These are phyloP conservation scores for Chanos chanos DNA, from an alignment of 2,797 vertebrate species.

Conservation along the genomic window DNA sequence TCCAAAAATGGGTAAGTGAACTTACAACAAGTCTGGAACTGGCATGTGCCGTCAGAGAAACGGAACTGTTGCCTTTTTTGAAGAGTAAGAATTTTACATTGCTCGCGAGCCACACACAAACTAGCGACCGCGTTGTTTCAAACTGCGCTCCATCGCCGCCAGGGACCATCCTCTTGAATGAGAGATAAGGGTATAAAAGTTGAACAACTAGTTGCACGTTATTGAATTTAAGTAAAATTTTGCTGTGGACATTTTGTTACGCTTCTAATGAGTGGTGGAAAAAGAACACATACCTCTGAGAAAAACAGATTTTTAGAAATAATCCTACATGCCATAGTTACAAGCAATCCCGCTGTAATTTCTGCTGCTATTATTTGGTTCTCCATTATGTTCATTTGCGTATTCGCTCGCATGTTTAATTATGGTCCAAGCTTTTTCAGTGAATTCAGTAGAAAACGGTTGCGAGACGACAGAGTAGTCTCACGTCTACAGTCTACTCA, in stretches of 20 bases:
- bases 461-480: not conserved
- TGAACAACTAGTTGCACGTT: not conserved
- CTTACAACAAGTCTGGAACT: conserved; percentile 31
- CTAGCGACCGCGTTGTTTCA: conserved; percentile 23
- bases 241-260: not conserved
- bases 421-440: not conserved
- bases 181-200: no score
- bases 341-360: conserved; percentile 9
- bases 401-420: conserved; percentile 1
- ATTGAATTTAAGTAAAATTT: not conserved
- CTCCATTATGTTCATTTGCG: not conserved
- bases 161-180: not conserved
- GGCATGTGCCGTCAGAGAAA: conserved; percentile 15
- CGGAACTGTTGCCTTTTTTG: conserved; percentile 9
- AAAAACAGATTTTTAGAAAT: conserved; percentile 13
- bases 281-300: conserved; percentile 5
- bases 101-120: conserved; percentile 39
- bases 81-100: conserved; percentile 38
- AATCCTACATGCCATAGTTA: conserved; percentile 8
- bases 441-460: no score
- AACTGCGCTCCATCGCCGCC: not conserved
- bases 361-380: conserved; percentile 33
- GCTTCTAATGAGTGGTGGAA: not conserved
- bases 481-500: not conserved
- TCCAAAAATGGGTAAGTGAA: not conserved